phyloP scores from a whole-genome alignment of 2,113 vertebrate species.

The Mugil cephalus region DNA sequence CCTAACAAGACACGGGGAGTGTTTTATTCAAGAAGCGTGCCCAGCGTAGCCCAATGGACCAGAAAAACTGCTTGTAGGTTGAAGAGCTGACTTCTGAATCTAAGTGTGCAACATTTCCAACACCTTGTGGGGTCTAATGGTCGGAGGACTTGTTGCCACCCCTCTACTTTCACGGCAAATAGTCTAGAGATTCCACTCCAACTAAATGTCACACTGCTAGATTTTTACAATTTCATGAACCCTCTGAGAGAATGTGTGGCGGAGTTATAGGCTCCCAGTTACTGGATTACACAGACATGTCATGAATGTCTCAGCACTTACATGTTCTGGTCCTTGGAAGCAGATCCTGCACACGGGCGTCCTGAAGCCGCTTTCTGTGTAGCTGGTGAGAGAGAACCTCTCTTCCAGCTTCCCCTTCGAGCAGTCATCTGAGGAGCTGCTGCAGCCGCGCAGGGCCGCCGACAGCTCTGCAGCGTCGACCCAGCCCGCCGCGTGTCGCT shows the following conservation, averaged over 20 bases:
- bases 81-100: background rate
- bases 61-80: background rate
- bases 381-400: constrained; percentile 94
- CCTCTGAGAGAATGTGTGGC: background rate
- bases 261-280: background rate
- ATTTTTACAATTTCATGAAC: background rate
- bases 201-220: background rate
- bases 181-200: background rate
- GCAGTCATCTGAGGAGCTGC: constrained; percentile 92
- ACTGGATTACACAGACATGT: background rate
- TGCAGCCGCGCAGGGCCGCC: constrained; percentile 86
- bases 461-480: constrained; percentile 87
- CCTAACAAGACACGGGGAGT: constrained; percentile 27
- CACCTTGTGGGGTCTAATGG: background rate
- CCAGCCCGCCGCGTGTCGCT: constrained; percentile 84
- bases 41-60: background rate
- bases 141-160: background rate
- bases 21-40: constrained; percentile 10
- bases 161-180: background rate
- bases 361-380: constrained; percentile 94
- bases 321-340: constrained; percentile 98
- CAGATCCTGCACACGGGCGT: constrained; percentile 98
- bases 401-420: constrained; percentile 94
- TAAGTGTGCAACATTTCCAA: background rate
- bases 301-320: constrained; percentile 75